These are phyloP conservation scores for Microctenopoma stevenorrisi DNA, from an alignment of 2,797 vertebrate genomes.

Conservation along the genomic window DNA sequence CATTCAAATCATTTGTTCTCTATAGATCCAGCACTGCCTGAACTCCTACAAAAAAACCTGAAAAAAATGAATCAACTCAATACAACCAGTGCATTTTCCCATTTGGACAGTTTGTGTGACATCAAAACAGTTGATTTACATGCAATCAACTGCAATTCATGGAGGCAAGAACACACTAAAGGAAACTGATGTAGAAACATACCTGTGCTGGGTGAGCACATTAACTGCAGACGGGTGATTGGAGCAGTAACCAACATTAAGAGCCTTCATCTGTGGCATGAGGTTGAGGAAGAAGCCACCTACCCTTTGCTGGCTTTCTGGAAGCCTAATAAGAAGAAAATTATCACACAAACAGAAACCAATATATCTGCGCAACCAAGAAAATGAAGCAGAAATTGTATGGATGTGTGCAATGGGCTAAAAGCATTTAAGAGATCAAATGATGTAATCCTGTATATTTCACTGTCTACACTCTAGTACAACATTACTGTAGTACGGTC, in stretches of 20 bases:
- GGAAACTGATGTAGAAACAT: conserved; percentile 18
- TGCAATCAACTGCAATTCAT: background rate
- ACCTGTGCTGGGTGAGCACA: conserved; percentile 96
- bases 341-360: background rate
- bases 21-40: background rate
- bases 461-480: background rate
- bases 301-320: conserved; percentile 94
- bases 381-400: background rate
- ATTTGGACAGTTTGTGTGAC: background rate
- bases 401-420: background rate
- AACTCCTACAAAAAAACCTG: background rate
- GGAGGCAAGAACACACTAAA: background rate
- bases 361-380: background rate
- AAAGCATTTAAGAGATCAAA: background rate
- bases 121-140: background rate
- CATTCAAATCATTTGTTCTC: background rate
- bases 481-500: conserved; percentile 35
- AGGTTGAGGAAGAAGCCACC: conserved; percentile 95
- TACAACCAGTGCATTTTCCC: background rate
- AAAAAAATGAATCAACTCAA: background rate
- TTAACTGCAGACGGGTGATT: conserved; percentile 97
- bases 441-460: background rate
- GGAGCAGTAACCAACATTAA: conserved; percentile 94
- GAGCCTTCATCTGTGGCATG: conserved; percentile 93
- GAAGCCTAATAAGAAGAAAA: conserved; percentile 82